phyloP scores from a whole-genome alignment of 2,113 vertebrate species.

The Sceloporus undulatus region DNA sequence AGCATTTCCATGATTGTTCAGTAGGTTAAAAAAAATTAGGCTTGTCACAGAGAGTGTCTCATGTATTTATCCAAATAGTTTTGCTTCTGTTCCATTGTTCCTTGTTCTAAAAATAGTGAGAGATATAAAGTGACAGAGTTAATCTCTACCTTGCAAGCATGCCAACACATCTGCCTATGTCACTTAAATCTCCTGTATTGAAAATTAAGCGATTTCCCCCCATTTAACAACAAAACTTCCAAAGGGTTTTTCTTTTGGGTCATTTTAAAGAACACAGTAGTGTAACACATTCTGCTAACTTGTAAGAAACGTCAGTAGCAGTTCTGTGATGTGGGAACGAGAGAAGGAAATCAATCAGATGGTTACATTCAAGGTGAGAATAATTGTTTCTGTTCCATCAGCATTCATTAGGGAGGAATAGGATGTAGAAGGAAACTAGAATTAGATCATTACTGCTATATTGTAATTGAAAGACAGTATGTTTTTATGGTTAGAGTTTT shows the following conservation, averaged over 20 bases:
- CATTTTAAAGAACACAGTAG: slow-evolving; percentile 10
- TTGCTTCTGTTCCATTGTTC: slow-evolving; percentile 54
- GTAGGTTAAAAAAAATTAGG: slow-evolving; percentile 62
- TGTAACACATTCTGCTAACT: not conserved
- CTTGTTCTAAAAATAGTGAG: slow-evolving; percentile 57
- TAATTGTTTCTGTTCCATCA: not conserved
- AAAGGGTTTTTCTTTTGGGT: not conserved
- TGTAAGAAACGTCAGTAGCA: not conserved
- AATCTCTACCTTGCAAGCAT: slow-evolving; percentile 23
- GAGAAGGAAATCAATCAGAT: not conserved
- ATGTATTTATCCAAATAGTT: slow-evolving; percentile 59
- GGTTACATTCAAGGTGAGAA: not conserved
- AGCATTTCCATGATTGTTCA: slow-evolving; percentile 71
- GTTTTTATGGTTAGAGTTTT: not conserved
- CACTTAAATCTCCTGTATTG: slow-evolving; percentile 34
- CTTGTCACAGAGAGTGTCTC: slow-evolving; percentile 68
- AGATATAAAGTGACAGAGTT: slow-evolving; percentile 25
- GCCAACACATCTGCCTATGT: slow-evolving; percentile 44
- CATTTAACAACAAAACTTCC: slow-evolving; percentile 21
- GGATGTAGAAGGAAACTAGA: not conserved
- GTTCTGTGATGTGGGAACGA: too few species aligned
- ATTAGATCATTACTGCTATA: not conserved
- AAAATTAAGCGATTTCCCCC: slow-evolving; percentile 46
- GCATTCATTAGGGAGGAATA: not conserved
- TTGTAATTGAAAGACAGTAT: not conserved